Percentiles rank a stretch among this genome's conserved stretches.
These are phyloP conservation scores for Perdita meconis DNA, from an alignment of 2,888 invertebrate genomes.

Conservation along the genomic window DNA sequence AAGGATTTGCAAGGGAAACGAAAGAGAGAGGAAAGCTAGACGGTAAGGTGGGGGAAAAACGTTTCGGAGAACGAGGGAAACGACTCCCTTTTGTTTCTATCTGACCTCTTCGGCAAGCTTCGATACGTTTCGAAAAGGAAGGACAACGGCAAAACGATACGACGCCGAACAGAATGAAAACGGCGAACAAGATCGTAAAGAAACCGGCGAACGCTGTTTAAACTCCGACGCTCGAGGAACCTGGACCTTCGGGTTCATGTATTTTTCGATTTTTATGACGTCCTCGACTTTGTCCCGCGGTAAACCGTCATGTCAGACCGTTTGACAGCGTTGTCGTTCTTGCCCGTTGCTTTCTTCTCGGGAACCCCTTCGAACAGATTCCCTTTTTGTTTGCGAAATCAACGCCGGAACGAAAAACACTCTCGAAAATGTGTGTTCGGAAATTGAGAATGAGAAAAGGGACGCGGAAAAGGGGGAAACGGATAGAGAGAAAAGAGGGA, in stretches of 20 bases:
- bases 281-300: too few relatives aligned
- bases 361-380: conserved; percentile 9
- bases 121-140: not conserved
- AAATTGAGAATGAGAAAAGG: conserved; percentile 24
- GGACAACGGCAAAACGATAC: conserved; percentile 10
- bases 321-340: too few relatives aligned
- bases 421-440: conserved; percentile 4
- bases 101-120: conserved; percentile 2
- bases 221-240: too few relatives aligned
- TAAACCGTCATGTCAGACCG: too few relatives aligned
- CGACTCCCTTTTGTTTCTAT: not conserved
- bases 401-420: not conserved
- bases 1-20: not conserved
- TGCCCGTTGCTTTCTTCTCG: not conserved
- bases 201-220: too few relatives aligned
- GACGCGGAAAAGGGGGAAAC: conserved; percentile 4
- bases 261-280: too few relatives aligned
- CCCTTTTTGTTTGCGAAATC: conserved; percentile 12
- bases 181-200: too few relatives aligned
- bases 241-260: too few relatives aligned
- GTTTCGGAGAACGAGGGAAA: not conserved
- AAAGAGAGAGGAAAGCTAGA: conserved; percentile 2
- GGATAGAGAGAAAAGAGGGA: conserved; percentile 19
- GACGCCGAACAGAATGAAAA: not conserved
- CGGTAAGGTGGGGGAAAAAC: not conserved